Evolutionary conservation across 2,113 vertebrate species (phyloP).

Genomic region (Myotis yumanensis): DNA sequence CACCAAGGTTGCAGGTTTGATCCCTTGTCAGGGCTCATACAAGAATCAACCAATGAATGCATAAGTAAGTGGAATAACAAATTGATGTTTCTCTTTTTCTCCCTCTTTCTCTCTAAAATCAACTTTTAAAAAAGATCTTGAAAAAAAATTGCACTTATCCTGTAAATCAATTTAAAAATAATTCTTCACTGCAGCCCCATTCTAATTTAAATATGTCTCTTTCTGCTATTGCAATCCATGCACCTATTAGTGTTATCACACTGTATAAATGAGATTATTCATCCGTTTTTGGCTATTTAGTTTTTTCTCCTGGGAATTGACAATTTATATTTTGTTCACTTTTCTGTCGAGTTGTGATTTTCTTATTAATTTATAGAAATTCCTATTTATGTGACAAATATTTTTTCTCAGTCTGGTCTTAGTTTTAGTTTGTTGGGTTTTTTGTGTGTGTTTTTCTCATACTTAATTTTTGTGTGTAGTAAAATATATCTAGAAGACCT

Average conservation of each 20-base stretch:
- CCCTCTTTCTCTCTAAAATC: no score
- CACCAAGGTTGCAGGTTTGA: no score
- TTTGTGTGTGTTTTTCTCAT: not conserved
- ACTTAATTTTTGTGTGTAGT: not conserved
- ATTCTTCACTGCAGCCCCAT: not conserved
- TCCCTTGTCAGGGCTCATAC: not conserved
- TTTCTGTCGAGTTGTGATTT: not conserved
- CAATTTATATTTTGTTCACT: not conserved
- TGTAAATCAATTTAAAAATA: slow-evolving; percentile 26
- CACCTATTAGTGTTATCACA: not conserved
- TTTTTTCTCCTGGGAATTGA: not conserved
- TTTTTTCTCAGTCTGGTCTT: not conserved
- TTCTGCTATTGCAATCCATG: not conserved
- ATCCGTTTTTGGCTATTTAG: slow-evolving; percentile 3
- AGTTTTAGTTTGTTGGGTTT: not conserved
- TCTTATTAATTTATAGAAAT: slow-evolving; percentile 9
- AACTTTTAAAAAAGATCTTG: no score
- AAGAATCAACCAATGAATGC: not conserved
- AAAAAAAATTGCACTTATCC: not conserved
- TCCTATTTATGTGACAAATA: not conserved
- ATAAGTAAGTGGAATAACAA: no score
- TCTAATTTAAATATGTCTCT: not conserved
- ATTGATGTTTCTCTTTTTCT: no score
- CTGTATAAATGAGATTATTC: not conserved
- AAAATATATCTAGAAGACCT: not conserved